A percentile compares a stretch with the other conserved stretches of the same genome.
Conservation (phyloP, 2,888 invertebrate genomes). For the Molorchus minor region DNA sequence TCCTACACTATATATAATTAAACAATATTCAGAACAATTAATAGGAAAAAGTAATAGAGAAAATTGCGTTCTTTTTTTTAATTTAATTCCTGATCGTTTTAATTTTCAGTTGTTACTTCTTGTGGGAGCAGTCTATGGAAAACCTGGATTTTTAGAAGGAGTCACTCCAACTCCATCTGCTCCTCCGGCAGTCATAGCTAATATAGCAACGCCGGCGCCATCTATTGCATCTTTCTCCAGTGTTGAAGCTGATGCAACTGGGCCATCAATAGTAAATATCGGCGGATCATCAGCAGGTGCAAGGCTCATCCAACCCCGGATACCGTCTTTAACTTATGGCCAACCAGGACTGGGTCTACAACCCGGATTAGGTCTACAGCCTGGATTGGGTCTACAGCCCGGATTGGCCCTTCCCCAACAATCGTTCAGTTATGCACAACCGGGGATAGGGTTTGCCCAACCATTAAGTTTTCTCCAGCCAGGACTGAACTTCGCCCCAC, state of each 20-base stretch:
- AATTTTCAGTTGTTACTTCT: constrained; percentile 6
- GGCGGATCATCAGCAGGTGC: neutral
- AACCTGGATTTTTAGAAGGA: neutral
- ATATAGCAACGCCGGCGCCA: neutral
- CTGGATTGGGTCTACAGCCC: no score
- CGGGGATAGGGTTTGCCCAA: neutral
- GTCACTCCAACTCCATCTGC: constrained; percentile 6
- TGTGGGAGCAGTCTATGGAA: neutral
- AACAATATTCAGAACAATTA: no score
- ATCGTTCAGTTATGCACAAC: neutral
- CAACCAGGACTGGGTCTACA: neutral
- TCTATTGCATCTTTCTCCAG: neutral
- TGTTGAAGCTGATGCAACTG: neutral
- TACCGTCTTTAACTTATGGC: neutral
- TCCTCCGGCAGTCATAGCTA: neutral
- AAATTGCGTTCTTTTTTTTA: no score
- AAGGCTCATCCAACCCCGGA: neutral
- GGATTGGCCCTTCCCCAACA: neutral
- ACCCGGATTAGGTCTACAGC: neutral
- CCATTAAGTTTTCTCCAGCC: neutral
- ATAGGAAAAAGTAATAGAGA: no score
- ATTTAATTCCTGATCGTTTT: no score
- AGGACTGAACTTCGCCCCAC: constrained; percentile 2
- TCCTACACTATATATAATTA: no score
- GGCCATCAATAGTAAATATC: neutral